Percentiles rank a stretch among this genome's conserved stretches.
phyloP scores from a whole-genome alignment of 2,113 vertebrate species.

The Chaenocephalus aceratus region DNA sequence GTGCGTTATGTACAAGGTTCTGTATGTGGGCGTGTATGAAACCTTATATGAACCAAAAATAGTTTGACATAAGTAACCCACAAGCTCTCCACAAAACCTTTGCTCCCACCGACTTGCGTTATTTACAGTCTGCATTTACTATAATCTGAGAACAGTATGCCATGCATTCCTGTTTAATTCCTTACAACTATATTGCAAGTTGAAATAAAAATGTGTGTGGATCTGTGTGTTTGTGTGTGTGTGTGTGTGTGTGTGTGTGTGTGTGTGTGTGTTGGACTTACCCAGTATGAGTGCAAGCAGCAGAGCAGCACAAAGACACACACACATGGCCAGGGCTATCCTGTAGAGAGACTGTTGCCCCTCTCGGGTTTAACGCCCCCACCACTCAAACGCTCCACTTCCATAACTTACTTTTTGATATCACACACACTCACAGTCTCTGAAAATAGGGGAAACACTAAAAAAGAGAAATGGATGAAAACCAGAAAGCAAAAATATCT shows the following conservation, averaged over 20 bases:
- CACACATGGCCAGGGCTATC: constrained; percentile 77
- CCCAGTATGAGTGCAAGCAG: constrained; percentile 83
- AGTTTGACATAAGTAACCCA: constrained; percentile 61
- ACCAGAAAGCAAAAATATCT: neutral
- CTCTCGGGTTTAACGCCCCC: constrained; percentile 69
- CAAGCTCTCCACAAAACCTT: constrained; percentile 34
- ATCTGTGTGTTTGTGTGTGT: constrained; percentile 13
- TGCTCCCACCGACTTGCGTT: constrained; percentile 30
- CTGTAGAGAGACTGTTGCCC: constrained; percentile 65
- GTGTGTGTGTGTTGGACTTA: constrained; percentile 68
- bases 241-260: constrained; percentile 8
- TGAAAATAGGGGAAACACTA: neutral
- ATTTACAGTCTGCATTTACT: constrained; percentile 39
- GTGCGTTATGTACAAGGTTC: neutral
- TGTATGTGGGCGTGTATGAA: constrained; percentile 61
- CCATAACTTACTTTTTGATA: constrained; percentile 64
- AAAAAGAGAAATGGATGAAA: neutral
- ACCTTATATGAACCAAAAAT: constrained; percentile 81
- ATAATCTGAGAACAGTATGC: constrained; percentile 51
- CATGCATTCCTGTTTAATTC: constrained; percentile 36
- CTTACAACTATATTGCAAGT: constrained; percentile 67
- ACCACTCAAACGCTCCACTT: constrained; percentile 76
- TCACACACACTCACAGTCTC: neutral
- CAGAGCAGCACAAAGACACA: constrained; percentile 76
- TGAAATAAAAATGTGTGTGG: constrained; percentile 32